Evolutionary conservation across 35 echinoderm and acorn worm species (phyloP).

Genomic region (Heliocidaris tuberculata): DNA sequence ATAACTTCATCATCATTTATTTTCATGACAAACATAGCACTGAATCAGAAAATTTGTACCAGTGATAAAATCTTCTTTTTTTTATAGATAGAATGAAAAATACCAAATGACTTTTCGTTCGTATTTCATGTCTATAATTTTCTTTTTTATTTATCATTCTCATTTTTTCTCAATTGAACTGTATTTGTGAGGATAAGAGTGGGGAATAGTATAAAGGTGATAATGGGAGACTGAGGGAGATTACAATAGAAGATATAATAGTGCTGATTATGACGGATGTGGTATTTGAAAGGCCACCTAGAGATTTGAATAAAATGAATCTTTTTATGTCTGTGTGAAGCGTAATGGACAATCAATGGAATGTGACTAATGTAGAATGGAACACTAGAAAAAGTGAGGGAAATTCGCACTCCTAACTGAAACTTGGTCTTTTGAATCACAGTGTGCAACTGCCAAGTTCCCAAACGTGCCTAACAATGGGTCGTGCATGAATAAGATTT

Average conservation of each 20-base stretch:
- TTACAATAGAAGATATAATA: background rate
- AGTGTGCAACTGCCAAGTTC: background rate
- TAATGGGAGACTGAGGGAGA: background rate
- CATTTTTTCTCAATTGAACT: background rate
- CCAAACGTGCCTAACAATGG: constrained; percentile 15
- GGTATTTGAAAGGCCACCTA: background rate
- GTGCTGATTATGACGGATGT: background rate
- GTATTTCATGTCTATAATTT: background rate
- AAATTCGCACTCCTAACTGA: background rate
- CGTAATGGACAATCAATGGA: background rate
- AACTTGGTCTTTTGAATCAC: background rate
- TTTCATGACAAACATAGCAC: background rate
- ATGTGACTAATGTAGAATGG: background rate
- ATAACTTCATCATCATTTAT: background rate
- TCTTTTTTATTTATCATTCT: background rate
- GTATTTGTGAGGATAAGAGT: background rate
- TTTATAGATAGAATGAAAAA: no score
- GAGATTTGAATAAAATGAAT: background rate
- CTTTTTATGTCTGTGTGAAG: background rate
- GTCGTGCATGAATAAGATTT: background rate
- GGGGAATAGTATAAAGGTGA: background rate
- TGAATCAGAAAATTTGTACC: background rate
- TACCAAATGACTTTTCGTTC: background rate
- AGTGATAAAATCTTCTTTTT: background rate
- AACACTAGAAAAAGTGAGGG: background rate